Base-by-base conservation (phyloP, 37 sponge, comb jelly and placozoan species). In the Chondrilla cf. caribensis region DNA sequence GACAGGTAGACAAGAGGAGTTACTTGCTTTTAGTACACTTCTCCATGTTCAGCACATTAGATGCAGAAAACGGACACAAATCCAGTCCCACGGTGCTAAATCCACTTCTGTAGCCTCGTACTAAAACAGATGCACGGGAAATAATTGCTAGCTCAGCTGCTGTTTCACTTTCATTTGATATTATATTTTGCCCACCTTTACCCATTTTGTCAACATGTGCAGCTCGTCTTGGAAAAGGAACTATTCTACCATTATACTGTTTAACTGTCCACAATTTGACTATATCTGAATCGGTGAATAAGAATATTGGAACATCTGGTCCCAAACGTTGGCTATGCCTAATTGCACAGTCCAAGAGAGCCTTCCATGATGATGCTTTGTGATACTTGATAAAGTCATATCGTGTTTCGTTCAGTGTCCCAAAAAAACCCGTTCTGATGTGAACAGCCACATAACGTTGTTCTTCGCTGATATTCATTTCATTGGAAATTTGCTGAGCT, bases 401-500 rank as follows among this genome's bases (percentile, higher is more conserved):
- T 0, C 5, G 29, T 18, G 80, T 73, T 26, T 87, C 82, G 40
- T 54, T 58, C 14, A 51, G 2, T 3, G 38, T 87, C 0, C 87
- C 87, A 21, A 54, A 28, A 35, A 87, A 87, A 19, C 87, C 87
- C 14, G 87, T 82, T 1, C 82, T 47, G 7, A 87, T 47, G 54
- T 87, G 87, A 3, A 87, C 76, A 24, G 67, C 78, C 0, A 73
- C 40, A 28, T 82, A 87, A 0, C 39, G 54, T 44, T 73, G 41
- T 1, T 70, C 41, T 37, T 26, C 29, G 0, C 31, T 28, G 9
- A 85, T 58, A 1, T 71, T 57, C 70, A 85, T 59, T 17, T n/a
- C 29, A 4, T 51, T 54, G 18, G 43, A 55, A 18, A 57, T 21
- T 8, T 79, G 33, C 1, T 57, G 24, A 9, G 67, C 82, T 41